These are phyloP conservation scores for Formica exsecta DNA, from an alignment of 1,140 invertebrate genomes.

Conservation along the genomic window DNA sequence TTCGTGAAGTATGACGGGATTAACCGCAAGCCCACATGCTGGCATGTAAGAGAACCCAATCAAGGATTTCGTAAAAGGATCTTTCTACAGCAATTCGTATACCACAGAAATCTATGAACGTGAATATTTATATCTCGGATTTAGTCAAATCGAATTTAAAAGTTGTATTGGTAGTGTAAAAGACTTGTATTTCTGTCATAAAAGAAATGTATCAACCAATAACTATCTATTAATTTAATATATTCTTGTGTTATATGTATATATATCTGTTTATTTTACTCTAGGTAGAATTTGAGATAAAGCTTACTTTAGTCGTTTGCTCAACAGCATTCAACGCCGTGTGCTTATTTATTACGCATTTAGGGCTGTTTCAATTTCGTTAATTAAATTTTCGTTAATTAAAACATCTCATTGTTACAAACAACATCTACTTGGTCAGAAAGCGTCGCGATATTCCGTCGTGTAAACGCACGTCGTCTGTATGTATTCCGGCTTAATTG, in stretches of 20 bases:
- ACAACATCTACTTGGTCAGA: conserved; percentile 68
- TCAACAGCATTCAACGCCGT: background rate
- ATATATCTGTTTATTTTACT: background rate
- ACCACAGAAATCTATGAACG: background rate
- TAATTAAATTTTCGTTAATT: conserved; percentile 72
- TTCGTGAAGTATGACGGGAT: conserved; percentile 52
- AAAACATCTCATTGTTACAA: conserved; percentile 67
- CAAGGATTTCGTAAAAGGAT: background rate
- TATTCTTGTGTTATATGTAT: background rate
- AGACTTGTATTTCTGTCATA: background rate
- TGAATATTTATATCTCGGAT: conserved; percentile 9
- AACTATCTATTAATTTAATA: background rate
- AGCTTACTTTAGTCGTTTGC: background rate
- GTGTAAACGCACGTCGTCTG: conserved; percentile 41
- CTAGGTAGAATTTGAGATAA: background rate
- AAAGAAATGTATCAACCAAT: conserved; percentile 10
- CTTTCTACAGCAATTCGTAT: background rate
- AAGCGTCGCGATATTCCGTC: conserved; percentile 61
- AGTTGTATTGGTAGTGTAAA: background rate
- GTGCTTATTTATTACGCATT: background rate
- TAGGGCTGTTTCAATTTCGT: conserved; percentile 40
- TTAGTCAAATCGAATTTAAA: background rate
- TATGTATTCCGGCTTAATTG: conserved; percentile 71
- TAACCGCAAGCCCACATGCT: conserved; percentile 50
- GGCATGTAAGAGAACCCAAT: background rate